phyloP scores from a whole-genome alignment of 1,140 invertebrate genomes.

The Coboldia fuscipes region DNA sequence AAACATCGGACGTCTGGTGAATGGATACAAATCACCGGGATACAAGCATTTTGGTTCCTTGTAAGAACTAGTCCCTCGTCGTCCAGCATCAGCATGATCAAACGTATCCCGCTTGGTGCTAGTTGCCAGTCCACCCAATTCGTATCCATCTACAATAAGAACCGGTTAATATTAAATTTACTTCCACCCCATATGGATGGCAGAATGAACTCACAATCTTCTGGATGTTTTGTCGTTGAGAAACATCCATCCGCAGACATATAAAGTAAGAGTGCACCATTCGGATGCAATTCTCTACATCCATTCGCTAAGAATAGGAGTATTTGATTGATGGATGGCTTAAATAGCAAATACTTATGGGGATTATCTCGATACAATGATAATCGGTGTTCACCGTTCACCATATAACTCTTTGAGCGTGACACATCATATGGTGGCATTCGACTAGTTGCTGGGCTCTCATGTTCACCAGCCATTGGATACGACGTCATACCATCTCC shows the following conservation, averaged over 20 bases:
- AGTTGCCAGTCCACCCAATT: slow-evolving; percentile 76
- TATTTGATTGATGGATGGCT: slow-evolving; percentile 83
- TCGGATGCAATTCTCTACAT: slow-evolving; percentile 81
- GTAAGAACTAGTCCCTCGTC: slow-evolving; percentile 37
- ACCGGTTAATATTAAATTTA: not conserved
- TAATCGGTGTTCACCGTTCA: slow-evolving; percentile 41
- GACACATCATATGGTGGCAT: slow-evolving; percentile 35
- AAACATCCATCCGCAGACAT: slow-evolving; percentile 86
- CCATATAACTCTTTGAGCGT: slow-evolving; percentile 35
- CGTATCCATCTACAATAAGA: slow-evolving; percentile 57
- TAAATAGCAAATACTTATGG: slow-evolving; percentile 91
- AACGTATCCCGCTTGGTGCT: slow-evolving; percentile 46
- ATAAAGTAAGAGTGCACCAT: slow-evolving; percentile 79
- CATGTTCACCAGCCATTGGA: slow-evolving; percentile 26
- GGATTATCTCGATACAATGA: slow-evolving; percentile 85
- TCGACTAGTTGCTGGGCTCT: slow-evolving; percentile 62
- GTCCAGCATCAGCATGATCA: slow-evolving; percentile 20
- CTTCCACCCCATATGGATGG: not conserved
- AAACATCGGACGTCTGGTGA: slow-evolving; percentile 79
- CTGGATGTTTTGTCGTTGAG: slow-evolving; percentile 67
- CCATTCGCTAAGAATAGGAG: slow-evolving; percentile 84
- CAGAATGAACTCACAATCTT: slow-evolving; percentile 51
- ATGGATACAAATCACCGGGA: slow-evolving; percentile 81
- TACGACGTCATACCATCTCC: slow-evolving; percentile 30
- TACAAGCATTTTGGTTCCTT: slow-evolving; percentile 78